A percentile compares a stretch with the other conserved stretches of the same genome.
These are phyloP conservation scores for Acleris emargana DNA, from an alignment of 2,888 invertebrate genomes.

Conservation along the genomic window DNA sequence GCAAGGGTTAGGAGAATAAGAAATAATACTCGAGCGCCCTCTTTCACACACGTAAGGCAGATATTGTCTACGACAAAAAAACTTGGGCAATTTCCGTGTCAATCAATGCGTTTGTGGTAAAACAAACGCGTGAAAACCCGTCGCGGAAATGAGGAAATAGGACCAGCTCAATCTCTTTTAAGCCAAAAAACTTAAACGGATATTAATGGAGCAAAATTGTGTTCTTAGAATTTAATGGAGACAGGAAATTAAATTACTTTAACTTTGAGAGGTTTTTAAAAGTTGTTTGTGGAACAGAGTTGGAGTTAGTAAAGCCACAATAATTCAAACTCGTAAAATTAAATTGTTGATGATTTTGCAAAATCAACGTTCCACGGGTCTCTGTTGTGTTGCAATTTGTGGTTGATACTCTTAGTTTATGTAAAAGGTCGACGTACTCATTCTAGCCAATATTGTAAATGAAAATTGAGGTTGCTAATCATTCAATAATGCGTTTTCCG, in stretches of 20 bases:
- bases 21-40: neutral
- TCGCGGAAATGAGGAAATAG: slow-evolving; percentile 21
- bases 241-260: slow-evolving; percentile 29
- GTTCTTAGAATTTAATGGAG: neutral
- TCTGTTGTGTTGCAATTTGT: neutral
- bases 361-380: neutral
- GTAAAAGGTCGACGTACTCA: too few species aligned
- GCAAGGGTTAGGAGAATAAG: neutral
- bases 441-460: too few species aligned
- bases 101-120: slow-evolving; percentile 17
- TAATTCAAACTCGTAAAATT: neutral
- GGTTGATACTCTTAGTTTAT: neutral
- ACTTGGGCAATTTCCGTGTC: slow-evolving; percentile 11
- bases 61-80: slow-evolving; percentile 12
- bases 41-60: neutral
- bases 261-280: slow-evolving; percentile 1
- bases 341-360: neutral
- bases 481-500: too few species aligned
- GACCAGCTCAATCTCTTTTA: slow-evolving; percentile 21
- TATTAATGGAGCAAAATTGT: slow-evolving; percentile 20
- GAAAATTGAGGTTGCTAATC: too few species aligned
- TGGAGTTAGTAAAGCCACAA: neutral
- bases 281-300: neutral
- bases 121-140: neutral
- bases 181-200: slow-evolving; percentile 22